phyloP scores from a whole-genome alignment of 2,797 vertebrate species.

The Mormyrus hasselquistii region DNA sequence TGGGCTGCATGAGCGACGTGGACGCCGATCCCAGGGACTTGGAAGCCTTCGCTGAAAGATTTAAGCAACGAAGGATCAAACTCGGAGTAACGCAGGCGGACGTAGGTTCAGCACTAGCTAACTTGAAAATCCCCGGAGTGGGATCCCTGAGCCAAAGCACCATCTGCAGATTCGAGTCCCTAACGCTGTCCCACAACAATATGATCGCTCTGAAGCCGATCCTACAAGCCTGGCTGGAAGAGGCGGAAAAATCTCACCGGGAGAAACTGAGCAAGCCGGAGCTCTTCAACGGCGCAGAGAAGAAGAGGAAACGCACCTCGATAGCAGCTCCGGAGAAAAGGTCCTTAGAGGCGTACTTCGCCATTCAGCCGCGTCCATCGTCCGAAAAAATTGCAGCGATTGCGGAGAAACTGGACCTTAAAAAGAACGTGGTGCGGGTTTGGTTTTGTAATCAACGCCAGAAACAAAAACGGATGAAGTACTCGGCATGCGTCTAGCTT shows the following conservation, averaged over 20 bases:
- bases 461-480: conserved; percentile 99
- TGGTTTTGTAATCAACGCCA: conserved; percentile 99
- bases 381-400: conserved; percentile 96
- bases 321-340: conserved; percentile 91
- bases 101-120: conserved; percentile 86
- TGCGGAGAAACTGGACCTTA: conserved; percentile 93
- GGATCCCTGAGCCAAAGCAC: conserved; percentile 89
- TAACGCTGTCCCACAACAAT: conserved; percentile 88
- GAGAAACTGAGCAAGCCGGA: conserved; percentile 95
- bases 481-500: conserved; percentile 85
- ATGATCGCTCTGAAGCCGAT: conserved; percentile 98
- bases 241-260: conserved; percentile 90
- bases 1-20: conserved; percentile 93
- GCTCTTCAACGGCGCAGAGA: conserved; percentile 90
- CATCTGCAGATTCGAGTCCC: conserved; percentile 88
- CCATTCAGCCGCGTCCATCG: conserved; percentile 89
- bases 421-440: conserved; percentile 97
- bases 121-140: conserved; percentile 87
- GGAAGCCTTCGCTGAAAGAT: conserved; percentile 93
- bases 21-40: conserved; percentile 93
- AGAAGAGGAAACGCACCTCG: conserved; percentile 92
- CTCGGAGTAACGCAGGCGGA: conserved; percentile 95
- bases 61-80: conserved; percentile 96
- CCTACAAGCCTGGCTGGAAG: conserved; percentile 92
- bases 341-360: conserved; percentile 91